These are phyloP conservation scores for Proisotoma minuta DNA, from an alignment of 2,888 invertebrate genomes.

Conservation along the genomic window DNA sequence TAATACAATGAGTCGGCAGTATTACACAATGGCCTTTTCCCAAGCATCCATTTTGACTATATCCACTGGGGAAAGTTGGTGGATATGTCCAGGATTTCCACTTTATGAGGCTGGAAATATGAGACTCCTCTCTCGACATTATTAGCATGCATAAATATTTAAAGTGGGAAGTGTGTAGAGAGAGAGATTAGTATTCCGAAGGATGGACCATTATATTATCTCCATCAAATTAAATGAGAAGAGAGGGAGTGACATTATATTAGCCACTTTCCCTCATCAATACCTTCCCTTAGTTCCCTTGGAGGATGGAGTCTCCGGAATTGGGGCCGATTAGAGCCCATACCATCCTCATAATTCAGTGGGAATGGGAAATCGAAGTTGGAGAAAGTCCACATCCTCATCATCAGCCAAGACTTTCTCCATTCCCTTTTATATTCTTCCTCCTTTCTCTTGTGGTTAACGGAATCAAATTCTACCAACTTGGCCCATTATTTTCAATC, in stretches of 20 bases:
- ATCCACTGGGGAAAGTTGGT: no score
- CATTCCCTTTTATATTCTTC: no score
- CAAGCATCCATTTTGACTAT: no score
- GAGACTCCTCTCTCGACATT: not conserved
- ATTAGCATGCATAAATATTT: conserved; percentile 2
- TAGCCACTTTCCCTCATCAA: not conserved
- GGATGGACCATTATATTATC: not conserved
- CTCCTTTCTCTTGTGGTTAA: no score
- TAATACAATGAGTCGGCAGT: not conserved
- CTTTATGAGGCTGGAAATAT: conserved; percentile 13
- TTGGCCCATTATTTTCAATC: not conserved
- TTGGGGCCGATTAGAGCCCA: conserved; percentile 11
- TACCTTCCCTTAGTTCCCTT: no score
- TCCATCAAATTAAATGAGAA: conserved; percentile 11
- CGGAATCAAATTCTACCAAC: not conserved
- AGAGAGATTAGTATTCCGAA: not conserved
- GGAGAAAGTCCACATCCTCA: conserved; percentile 36
- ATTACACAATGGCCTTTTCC: conserved; percentile 5
- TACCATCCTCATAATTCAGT: conserved; percentile 29
- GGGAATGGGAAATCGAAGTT: conserved; percentile 35
- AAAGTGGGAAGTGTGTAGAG: not conserved
- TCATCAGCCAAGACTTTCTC: not conserved
- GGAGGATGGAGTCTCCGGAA: no score
- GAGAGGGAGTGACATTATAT: conserved; percentile 9
- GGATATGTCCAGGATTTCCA: no score